A percentile compares a stretch with the other conserved stretches of the same genome.
Evolutionary conservation across 2,888 invertebrate genomes (phyloP).

Genomic region (Polydrusus cervinus): DNA sequence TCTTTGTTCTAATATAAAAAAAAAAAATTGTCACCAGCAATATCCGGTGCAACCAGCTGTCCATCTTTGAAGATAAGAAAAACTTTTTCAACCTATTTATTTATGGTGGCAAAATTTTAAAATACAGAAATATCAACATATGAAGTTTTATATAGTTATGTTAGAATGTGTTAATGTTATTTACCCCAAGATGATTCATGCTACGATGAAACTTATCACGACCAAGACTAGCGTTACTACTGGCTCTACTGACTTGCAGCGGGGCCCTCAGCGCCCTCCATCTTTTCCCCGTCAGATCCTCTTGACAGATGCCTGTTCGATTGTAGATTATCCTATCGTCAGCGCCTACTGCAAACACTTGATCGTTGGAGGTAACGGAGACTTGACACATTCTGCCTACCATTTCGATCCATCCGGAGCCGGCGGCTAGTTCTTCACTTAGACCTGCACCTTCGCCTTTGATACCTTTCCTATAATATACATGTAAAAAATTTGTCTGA

Average conservation of each 20-base stretch:
- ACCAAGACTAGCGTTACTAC: conserved; percentile 82
- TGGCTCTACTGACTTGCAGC: conserved; percentile 87
- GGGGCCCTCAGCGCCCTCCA: conserved; percentile 89
- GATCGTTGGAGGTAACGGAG: conserved; percentile 91
- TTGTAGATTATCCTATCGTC: conserved; percentile 88
- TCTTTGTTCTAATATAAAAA: too few relatives aligned
- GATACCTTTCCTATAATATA: conserved; percentile 60
- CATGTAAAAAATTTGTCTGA: too few relatives aligned
- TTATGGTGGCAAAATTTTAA: too few relatives aligned
- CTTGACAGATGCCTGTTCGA: conserved; percentile 82
- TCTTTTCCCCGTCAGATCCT: conserved; percentile 89
- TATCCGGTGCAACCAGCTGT: too few relatives aligned
- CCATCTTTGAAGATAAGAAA: too few relatives aligned
- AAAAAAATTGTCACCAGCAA: not conserved
- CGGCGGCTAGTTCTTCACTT: conserved; percentile 85
- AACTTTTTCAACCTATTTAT: too few relatives aligned
- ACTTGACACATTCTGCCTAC: conserved; percentile 88
- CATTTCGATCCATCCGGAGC: conserved; percentile 93
- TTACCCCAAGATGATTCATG: conserved; percentile 76
- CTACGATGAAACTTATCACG: conserved; percentile 75
- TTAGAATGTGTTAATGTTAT: conserved; percentile 30
- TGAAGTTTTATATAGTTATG: not conserved
- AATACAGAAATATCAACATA: too few relatives aligned
- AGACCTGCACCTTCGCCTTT: conserved; percentile 81
- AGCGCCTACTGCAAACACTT: conserved; percentile 88